Evolutionary conservation across 2,113 vertebrate species (phyloP).

Genomic region (Phalacrocorax carbo): DNA sequence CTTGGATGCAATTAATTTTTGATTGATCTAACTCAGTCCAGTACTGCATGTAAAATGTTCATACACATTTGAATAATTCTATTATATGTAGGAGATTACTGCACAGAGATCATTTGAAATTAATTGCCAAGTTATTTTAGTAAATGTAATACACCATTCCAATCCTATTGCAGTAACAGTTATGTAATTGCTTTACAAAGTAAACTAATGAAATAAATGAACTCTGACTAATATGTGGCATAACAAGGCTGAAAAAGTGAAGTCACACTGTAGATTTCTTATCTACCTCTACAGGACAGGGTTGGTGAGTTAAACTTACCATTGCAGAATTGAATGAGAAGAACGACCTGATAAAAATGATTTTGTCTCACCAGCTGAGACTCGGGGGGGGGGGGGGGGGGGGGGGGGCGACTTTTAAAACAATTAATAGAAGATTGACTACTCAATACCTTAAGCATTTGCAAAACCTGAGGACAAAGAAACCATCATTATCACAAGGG

Average conservation of each 20-base stretch:
- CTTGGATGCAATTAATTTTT: conserved; percentile 65
- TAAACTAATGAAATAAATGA: conserved; percentile 67
- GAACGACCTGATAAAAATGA: neutral
- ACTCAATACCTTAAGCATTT: neutral
- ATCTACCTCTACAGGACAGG: neutral
- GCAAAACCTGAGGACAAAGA: neutral
- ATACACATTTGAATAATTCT: conserved; percentile 63
- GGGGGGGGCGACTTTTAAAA: neutral
- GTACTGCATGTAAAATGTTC: conserved; percentile 47
- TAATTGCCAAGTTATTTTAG: conserved; percentile 62
- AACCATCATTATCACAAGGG: neutral
- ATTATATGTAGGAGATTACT: conserved; percentile 54
- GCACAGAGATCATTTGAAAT: conserved; percentile 64
- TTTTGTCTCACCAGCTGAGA: neutral
- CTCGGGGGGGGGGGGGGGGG: too few species aligned
- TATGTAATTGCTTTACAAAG: conserved; percentile 50
- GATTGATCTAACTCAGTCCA: conserved; percentile 67
- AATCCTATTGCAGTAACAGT: conserved; percentile 42
- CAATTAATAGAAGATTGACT: neutral
- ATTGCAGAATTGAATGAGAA: neutral
- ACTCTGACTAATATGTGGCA: conserved; percentile 42
- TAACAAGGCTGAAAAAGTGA: neutral
- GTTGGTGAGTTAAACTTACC: neutral
- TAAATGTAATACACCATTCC: conserved; percentile 50
- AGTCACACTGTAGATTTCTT: neutral